Evolutionary conservation across 2,113 vertebrate species (phyloP), one percentile per base, ranked within the genome.

Genomic region (Ageneiosus marmoratus): DNA sequence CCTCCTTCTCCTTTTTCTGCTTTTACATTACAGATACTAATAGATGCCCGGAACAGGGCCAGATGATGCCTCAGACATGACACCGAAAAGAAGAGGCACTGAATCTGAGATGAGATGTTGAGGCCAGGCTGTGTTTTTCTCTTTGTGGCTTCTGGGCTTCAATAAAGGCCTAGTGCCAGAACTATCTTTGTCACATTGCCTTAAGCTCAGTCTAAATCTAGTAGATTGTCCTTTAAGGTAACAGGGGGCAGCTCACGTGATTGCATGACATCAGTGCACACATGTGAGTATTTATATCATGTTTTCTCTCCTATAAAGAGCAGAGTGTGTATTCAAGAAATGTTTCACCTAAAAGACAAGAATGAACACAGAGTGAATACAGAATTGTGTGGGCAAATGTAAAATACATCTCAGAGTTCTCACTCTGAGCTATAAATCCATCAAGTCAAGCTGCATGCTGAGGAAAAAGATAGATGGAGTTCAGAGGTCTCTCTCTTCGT

Each of bases 1-100:
- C 81, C 67, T 65, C 81, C n/a, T 63, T 72, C 32, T 81, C 62
- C 55, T 83, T 85, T 67, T 50, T 82, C 83, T 79, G 37, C 37
- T 89, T 78, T 87, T 84, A 79, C 86, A 84, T 89, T 89, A 91
- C 84, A 90, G 90, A 90, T 87, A 84, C 88, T 90, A 91, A 89
- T 88, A 85, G 82, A 81, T 77, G 87, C 85, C 86, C 86, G 85
- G 89, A 88, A 90, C 86, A 83, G 84, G 86, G 86, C 86, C 83
- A 89, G 86, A 91, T 81, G 85, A 44, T 82, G 77, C 83, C 77
- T 81, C 60, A 80, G 81, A 86, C 18, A 34, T 20, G 56, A 15
- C 20, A 41, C 51, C 56, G 62, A 79, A 67, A 50, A 73, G 10
- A 27, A 74, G 2, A 79, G 76, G 41, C 77, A 63, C 24, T 74